Percentiles rank a stretch among this genome's conserved stretches.
Conservation (phyloP, 2,113 vertebrate species). For the Australoheros scitulus region DNA sequence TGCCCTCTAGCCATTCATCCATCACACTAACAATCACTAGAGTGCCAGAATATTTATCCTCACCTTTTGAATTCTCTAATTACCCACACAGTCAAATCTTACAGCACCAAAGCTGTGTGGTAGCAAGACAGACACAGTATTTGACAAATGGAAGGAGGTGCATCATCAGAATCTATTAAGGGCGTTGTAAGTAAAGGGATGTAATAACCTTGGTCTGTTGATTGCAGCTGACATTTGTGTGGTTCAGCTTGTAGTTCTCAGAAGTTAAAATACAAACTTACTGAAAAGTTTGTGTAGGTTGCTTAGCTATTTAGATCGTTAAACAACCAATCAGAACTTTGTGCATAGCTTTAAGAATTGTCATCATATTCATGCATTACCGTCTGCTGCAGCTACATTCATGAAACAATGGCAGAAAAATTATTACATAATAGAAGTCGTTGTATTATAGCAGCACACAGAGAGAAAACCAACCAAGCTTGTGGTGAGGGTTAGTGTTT, state of each 20-base stretch:
- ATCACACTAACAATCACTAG: slow-evolving; percentile 25
- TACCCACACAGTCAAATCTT: slow-evolving; percentile 28
- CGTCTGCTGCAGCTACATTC: background rate
- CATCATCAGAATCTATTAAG: background rate
- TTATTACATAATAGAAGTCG: background rate
- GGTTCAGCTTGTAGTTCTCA: background rate
- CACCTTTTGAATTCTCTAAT: slow-evolving; percentile 40
- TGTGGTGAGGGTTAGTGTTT: too few species aligned
- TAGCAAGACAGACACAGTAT: background rate
- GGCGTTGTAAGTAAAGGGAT: background rate
- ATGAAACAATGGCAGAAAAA: background rate
- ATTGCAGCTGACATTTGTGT: background rate
- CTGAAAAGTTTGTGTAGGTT: too few species aligned
- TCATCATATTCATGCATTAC: background rate
- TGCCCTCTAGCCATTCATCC: slow-evolving; percentile 36
- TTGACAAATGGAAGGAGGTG: background rate
- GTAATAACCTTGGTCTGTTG: background rate
- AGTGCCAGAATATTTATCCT: slow-evolving; percentile 25
- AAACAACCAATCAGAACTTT: background rate
- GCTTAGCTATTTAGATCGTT: too few species aligned
- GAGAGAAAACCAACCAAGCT: too few species aligned
- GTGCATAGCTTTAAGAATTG: background rate
- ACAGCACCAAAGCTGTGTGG: slow-evolving; percentile 22
- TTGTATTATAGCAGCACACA: background rate
- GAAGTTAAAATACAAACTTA: background rate